Percentiles rank a stretch among this genome's conserved stretches.
These are phyloP conservation scores for Aphis gossypii DNA, from an alignment of 1,140 invertebrate genomes.

Conservation along the genomic window DNA sequence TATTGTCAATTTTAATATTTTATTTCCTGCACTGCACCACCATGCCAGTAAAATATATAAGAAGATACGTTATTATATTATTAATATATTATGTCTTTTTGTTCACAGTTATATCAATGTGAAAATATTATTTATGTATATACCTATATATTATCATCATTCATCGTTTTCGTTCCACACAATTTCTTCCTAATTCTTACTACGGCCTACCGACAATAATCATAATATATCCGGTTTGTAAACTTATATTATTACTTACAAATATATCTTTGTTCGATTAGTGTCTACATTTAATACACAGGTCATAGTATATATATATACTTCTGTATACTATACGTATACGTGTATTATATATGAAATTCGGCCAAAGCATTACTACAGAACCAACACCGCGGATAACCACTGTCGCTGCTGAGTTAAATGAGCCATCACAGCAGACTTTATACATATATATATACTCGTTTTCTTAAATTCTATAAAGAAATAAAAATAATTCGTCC, in stretches of 20 bases:
- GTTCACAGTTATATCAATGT: not conserved
- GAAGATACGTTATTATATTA: not conserved
- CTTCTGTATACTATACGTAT: not conserved
- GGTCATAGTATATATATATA: not conserved
- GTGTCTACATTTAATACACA: conserved; percentile 15
- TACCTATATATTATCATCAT: not conserved
- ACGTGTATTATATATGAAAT: not conserved
- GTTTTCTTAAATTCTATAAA: conserved; percentile 51
- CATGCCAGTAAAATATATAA: not conserved
- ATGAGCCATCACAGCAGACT: conserved; percentile 43
- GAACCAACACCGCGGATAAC: conserved; percentile 1
- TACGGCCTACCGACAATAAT: conserved; percentile 16
- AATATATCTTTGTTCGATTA: conserved; percentile 47
- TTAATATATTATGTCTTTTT: conserved; percentile 7
- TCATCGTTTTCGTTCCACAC: conserved; percentile 25
- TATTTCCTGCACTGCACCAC: not conserved
- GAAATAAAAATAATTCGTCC: conserved; percentile 43
- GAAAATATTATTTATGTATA: not conserved
- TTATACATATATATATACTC: not conserved
- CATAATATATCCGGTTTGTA: conserved; percentile 44
- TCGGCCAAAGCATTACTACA: too few relatives aligned
- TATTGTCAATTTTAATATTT: not conserved
- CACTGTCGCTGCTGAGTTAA: conserved; percentile 16
- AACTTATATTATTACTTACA: conserved; percentile 20
- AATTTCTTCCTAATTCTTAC: conserved; percentile 32